Evolutionary conservation across 1,140 invertebrate species (phyloP).

Genomic region (Whitmania pigra): DNA sequence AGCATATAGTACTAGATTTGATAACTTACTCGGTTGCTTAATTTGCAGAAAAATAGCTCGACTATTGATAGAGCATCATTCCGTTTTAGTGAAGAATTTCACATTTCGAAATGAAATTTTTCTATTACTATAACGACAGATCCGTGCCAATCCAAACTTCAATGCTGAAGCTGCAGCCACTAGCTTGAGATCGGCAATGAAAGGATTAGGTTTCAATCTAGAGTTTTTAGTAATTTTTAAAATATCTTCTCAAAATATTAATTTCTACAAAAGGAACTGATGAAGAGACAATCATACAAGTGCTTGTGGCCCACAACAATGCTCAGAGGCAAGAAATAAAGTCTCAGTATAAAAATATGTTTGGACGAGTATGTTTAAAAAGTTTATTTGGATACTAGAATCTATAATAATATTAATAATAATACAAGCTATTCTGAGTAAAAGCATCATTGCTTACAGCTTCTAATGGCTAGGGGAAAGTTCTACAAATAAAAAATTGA

Average conservation of each 20-base stretch:
- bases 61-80: no score
- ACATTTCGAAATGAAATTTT: neutral
- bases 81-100: no score
- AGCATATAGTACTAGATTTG: no score
- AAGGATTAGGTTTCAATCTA: constrained; percentile 11
- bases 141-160: constrained; percentile 8
- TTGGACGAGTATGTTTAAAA: constrained; percentile 59
- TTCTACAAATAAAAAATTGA: no score
- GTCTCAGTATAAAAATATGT: constrained; percentile 77
- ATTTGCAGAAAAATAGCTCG: no score
- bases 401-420: neutral
- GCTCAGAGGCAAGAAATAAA: constrained; percentile 78
- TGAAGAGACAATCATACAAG: constrained; percentile 77
- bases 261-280: constrained; percentile 53
- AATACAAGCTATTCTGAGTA: neutral
- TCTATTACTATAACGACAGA: neutral
- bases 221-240: neutral
- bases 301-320: constrained; percentile 70
- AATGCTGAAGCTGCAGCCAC: constrained; percentile 3
- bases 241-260: neutral
- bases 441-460: neutral
- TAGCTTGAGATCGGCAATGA: constrained; percentile 6
- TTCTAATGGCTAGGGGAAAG: no score
- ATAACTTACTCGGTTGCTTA: no score
- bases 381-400: neutral